Evolutionary conservation across 2,888 invertebrate species (phyloP).

Genomic region (Cynaeus angustus): DNA sequence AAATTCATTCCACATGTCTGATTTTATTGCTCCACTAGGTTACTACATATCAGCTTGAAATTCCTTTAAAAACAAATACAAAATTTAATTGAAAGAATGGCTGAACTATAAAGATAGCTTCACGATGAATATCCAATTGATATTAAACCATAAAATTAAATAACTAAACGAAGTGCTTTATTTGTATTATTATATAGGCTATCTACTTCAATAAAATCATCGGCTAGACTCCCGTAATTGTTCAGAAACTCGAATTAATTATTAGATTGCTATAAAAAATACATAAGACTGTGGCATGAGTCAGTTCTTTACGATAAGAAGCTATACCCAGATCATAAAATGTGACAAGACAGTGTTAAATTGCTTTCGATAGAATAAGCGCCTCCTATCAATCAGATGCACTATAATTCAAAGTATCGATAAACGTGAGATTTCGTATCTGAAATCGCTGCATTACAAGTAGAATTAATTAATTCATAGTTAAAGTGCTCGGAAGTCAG

Average conservation of each 20-base stretch:
- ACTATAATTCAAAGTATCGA: too few relatives aligned
- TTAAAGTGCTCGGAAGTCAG: constrained; percentile 4
- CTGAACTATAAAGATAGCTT: constrained; percentile 25
- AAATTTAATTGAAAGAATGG: constrained; percentile 25
- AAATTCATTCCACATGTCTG: constrained; percentile 20
- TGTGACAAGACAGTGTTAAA: too few relatives aligned
- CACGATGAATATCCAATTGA: constrained; percentile 12
- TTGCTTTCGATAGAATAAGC: too few relatives aligned
- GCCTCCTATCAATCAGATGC: too few relatives aligned
- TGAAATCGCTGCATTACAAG: too few relatives aligned
- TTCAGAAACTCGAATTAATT: constrained; percentile 12
- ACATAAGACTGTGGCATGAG: not conserved
- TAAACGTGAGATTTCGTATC: too few relatives aligned
- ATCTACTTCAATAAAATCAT: constrained; percentile 38
- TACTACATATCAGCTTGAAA: constrained; percentile 6
- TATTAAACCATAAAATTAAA: constrained; percentile 40
- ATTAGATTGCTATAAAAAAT: constrained; percentile 20
- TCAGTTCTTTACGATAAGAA: constrained; percentile 2
- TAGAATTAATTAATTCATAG: constrained; percentile 25
- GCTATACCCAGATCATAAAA: constrained; percentile 14
- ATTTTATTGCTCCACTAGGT: constrained; percentile 26
- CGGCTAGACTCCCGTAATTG: constrained; percentile 7
- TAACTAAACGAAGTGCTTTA: constrained; percentile 30
- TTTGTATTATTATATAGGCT: constrained; percentile 27
- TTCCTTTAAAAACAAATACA: constrained; percentile 19